Conservation (phyloP, 2,888 invertebrate genomes). For the Isotomurus palustris region DNA sequence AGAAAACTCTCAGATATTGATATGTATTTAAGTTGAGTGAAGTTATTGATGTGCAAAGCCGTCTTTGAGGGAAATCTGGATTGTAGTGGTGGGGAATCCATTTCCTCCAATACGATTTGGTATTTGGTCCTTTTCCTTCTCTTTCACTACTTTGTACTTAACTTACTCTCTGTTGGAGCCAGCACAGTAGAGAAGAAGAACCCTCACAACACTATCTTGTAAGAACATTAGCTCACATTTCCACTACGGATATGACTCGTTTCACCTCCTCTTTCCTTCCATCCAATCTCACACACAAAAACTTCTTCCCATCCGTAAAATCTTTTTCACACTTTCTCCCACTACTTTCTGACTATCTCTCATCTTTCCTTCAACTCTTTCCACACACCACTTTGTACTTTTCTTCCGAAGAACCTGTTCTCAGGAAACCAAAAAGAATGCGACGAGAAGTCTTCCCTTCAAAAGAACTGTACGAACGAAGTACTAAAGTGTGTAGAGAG, state of each 20-base stretch:
- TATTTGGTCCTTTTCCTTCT: background rate
- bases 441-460: too few species aligned
- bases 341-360: background rate
- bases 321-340: slow-evolving; percentile 27
- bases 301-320: slow-evolving; percentile 34
- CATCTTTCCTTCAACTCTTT: too few species aligned
- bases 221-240: slow-evolving; percentile 46
- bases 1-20: slow-evolving; percentile 24
- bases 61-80: background rate
- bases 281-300: slow-evolving; percentile 28
- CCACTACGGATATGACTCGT: slow-evolving; percentile 45
- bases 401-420: too few species aligned
- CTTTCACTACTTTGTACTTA: background rate
- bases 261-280: slow-evolving; percentile 44
- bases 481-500: too few species aligned
- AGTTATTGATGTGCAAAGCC: slow-evolving; percentile 34
- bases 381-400: too few species aligned
- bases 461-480: too few species aligned
- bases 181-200: background rate
- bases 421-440: too few species aligned
- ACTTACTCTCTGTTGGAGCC: background rate
- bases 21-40: slow-evolving; percentile 37
- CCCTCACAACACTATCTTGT: slow-evolving; percentile 29
- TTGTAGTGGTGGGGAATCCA: background rate
- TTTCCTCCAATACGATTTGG: background rate